Evolutionary conservation across 2,888 invertebrate genomes (phyloP).

Genomic region (Clanis bilineata): DNA sequence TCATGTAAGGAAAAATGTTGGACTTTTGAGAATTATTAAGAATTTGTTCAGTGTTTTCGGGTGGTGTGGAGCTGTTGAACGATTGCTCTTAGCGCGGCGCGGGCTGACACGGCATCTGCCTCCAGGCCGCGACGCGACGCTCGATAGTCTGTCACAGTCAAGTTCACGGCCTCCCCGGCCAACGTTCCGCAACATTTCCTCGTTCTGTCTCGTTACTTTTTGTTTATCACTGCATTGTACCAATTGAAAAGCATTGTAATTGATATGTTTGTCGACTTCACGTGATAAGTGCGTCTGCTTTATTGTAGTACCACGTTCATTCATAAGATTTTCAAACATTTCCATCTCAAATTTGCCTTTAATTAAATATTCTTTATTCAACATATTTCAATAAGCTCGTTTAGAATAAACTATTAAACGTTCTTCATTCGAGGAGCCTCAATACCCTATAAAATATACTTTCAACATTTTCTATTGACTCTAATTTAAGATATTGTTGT

Average conservation of each 20-base stretch:
- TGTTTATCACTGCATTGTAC: conserved; percentile 39
- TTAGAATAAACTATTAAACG: neutral
- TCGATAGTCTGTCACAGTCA: conserved; percentile 64
- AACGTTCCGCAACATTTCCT: conserved; percentile 51
- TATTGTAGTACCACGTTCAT: neutral
- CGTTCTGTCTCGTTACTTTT: conserved; percentile 46
- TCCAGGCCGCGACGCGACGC: conserved; percentile 42
- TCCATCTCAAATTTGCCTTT: neutral
- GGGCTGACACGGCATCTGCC: conserved; percentile 36
- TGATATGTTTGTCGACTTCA: conserved; percentile 3
- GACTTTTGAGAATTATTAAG: neutral
- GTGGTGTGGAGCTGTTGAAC: neutral
- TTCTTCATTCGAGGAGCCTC: neutral
- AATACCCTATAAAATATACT: neutral
- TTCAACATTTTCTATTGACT: conserved; percentile 34
- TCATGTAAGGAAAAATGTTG: neutral
- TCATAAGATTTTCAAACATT: neutral
- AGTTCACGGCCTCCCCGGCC: conserved; percentile 65
- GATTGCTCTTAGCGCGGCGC: conserved; percentile 33
- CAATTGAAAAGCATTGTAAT: conserved; percentile 28
- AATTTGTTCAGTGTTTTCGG: neutral
- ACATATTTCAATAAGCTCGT: neutral
- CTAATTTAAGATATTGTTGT: conserved; percentile 47
- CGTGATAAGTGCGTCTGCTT: neutral
- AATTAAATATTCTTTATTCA: neutral